Percentiles rank a stretch among this genome's conserved stretches.
These are phyloP conservation scores for Andrena cerasifolii DNA, from an alignment of 1,140 invertebrate genomes.

Conservation along the genomic window DNA sequence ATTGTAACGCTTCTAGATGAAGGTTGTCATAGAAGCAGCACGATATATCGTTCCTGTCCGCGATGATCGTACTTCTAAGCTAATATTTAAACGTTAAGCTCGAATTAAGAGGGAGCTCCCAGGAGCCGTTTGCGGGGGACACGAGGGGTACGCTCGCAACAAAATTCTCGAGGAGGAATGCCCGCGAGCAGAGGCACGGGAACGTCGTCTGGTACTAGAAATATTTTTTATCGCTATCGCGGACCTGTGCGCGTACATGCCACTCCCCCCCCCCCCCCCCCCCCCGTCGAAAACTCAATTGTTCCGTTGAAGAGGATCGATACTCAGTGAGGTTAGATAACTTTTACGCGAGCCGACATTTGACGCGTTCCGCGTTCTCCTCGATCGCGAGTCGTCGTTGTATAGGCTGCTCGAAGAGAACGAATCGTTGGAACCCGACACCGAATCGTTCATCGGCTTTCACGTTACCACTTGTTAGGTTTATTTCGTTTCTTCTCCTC, in stretches of 20 bases:
- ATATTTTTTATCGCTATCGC: conserved; percentile 18
- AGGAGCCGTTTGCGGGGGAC: not conserved
- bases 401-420: not conserved
- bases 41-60: conserved; percentile 22
- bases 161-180: not conserved
- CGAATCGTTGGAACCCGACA: conserved; percentile 21
- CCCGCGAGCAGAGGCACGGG: not conserved
- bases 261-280: not conserved
- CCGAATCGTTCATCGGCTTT: conserved; percentile 23
- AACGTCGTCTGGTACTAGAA: not conserved
- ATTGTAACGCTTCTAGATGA: conserved; percentile 45
- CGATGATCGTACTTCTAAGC: conserved; percentile 8
- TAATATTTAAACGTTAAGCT: not conserved
- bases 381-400: conserved; percentile 19
- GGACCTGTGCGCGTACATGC: not conserved
- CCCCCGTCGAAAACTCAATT: not conserved
- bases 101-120: not conserved
- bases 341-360: not conserved
- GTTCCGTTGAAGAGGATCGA: not conserved
- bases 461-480: conserved; percentile 59
- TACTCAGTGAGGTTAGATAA: not conserved
- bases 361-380: conserved; percentile 9
- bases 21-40: conserved; percentile 19
- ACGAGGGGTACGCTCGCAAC: not conserved
- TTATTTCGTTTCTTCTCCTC: conserved; percentile 23